A percentile compares a stretch with the other conserved stretches of the same genome.
Evolutionary conservation across 2,113 vertebrate genomes (phyloP).

Genomic region (Eretmochelys imbricata): DNA sequence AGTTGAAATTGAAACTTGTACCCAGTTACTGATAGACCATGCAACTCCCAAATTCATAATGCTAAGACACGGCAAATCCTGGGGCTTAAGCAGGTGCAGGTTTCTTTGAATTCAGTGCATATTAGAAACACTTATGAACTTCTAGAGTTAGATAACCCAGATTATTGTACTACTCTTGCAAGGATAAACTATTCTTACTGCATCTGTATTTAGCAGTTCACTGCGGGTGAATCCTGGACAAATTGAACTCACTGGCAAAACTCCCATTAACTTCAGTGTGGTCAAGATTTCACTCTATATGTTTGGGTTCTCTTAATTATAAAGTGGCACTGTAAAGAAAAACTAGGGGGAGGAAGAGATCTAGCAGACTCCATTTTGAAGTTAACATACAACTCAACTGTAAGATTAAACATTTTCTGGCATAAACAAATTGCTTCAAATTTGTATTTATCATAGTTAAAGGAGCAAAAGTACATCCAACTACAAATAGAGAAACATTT

Average conservation of each 20-base stretch:
- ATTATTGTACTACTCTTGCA: neutral
- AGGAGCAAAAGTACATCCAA: neutral
- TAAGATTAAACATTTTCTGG: constrained; percentile 16
- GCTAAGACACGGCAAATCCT: neutral
- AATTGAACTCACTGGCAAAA: neutral
- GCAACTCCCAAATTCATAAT: constrained; percentile 24
- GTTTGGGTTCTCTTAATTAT: neutral
- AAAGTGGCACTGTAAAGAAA: neutral
- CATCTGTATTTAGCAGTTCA: neutral
- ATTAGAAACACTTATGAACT: neutral
- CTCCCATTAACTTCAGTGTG: neutral
- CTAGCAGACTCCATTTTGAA: neutral
- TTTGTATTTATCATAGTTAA: constrained; percentile 15
- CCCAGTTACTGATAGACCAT: neutral
- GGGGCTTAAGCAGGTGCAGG: constrained; percentile 19
- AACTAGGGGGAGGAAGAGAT: neutral
- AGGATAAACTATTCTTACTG: neutral
- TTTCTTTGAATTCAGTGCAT: constrained; percentile 55
- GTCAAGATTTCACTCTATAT: neutral
- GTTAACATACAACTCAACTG: constrained; percentile 19
- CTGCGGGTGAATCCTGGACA: neutral
- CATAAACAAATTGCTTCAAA: constrained; percentile 7
- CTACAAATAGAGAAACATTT: neutral
- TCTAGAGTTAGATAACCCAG: neutral
- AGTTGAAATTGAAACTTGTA: constrained; percentile 25